These are phyloP conservation scores for Nanorana parkeri DNA, from an alignment of 2,113 vertebrate genomes.

Conservation along the genomic window DNA sequence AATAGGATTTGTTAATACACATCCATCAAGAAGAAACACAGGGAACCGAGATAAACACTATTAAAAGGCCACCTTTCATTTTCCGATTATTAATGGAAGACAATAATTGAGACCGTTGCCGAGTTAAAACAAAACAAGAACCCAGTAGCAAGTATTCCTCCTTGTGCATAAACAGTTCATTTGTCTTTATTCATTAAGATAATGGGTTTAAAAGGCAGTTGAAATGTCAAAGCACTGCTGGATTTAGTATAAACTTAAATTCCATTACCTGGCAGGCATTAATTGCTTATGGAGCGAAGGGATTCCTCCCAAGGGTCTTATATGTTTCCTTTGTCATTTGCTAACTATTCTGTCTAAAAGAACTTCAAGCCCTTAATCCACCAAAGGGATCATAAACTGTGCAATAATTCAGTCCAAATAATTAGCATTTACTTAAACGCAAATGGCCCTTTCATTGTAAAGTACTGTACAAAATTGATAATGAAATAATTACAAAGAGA, in stretches of 20 bases:
- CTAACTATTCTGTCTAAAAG: slow-evolving; percentile 99
- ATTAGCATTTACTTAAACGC: slow-evolving; percentile 99
- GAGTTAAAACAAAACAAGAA: slow-evolving; percentile 69
- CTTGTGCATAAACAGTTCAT: slow-evolving; percentile 78
- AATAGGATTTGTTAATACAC: slow-evolving; percentile 76
- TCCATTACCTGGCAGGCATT: slow-evolving; percentile 99
- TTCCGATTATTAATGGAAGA: slow-evolving; percentile 67
- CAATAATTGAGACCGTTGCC: slow-evolving; percentile 67
- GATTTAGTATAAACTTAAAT: slow-evolving; percentile 99
- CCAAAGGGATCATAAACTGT: slow-evolving; percentile 99
- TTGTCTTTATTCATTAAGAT: slow-evolving; percentile 94
- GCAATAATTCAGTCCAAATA: slow-evolving; percentile 99
- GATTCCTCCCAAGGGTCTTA: slow-evolving; percentile 91
- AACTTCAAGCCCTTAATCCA: slow-evolving; percentile 99
- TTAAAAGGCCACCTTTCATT: slow-evolving; percentile 64
- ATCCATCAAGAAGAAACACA: slow-evolving; percentile 72
- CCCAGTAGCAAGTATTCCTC: slow-evolving; percentile 56
- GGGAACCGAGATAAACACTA: slow-evolving; percentile 70
- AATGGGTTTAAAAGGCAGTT: slow-evolving; percentile 97
- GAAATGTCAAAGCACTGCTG: slow-evolving; percentile 97
- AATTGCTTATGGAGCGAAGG: slow-evolving; percentile 95
- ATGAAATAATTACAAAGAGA: slow-evolving; percentile 99
- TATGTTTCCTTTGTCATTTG: slow-evolving; percentile 99
- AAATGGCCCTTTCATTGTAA: slow-evolving; percentile 94
- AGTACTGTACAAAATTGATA: slow-evolving; percentile 94